Evolutionary conservation across 2,797 vertebrate genomes (phyloP).

Genomic region (Forpus xanthops): DNA sequence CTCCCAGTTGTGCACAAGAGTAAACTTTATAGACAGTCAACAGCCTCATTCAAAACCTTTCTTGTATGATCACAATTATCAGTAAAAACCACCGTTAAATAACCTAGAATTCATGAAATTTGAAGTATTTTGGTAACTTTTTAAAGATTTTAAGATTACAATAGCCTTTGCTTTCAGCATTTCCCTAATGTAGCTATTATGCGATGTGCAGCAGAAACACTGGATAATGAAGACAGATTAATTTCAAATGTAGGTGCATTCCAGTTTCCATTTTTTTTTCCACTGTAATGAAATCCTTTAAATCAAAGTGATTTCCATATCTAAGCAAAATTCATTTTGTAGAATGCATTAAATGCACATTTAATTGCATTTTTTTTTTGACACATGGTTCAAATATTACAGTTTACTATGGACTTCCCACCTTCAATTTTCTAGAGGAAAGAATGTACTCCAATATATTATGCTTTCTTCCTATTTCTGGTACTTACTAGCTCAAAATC

Average conservation of each 20-base stretch:
- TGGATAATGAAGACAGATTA: background rate
- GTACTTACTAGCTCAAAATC: background rate
- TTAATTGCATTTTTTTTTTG: background rate
- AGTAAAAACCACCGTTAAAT: background rate
- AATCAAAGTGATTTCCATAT: background rate
- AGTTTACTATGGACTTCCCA: background rate
- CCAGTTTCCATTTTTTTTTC: background rate
- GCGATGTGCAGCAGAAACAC: background rate
- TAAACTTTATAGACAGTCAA: background rate
- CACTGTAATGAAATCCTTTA: background rate
- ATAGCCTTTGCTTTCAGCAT: background rate
- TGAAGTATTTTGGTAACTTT: background rate
- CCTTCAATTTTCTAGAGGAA: background rate
- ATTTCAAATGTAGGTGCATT: background rate
- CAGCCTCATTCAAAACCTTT: background rate
- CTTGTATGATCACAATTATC: background rate
- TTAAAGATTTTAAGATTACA: background rate
- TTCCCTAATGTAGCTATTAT: background rate
- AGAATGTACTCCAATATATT: background rate
- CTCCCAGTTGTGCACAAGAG: background rate
- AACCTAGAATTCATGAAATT: background rate
- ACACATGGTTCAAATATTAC: background rate
- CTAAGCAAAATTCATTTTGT: background rate
- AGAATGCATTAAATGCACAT: background rate
- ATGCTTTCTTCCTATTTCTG: background rate